Evolutionary conservation across 37 sponge, comb jelly and placozoan genomes (phyloP), one percentile per base, ranked within the genome.

Genomic region (Amphimedon queenslandica): DNA sequence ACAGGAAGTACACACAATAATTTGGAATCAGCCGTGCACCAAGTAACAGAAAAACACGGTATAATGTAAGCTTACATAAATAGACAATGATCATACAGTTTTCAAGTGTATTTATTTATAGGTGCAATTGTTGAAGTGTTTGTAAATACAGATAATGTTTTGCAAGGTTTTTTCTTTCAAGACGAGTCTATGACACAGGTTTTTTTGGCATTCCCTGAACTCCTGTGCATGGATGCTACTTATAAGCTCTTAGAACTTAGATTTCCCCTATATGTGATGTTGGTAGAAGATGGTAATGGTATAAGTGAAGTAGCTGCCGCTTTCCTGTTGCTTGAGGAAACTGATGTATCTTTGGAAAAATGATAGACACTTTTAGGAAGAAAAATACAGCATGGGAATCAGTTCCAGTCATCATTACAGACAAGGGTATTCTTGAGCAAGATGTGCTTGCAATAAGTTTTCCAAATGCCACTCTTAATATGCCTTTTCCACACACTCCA

Each of bases 41-140:
- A n/a, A n/a, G n/a, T 75, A 3, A 40, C 65, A 11, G 47, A 75
- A 2, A 63, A 63, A 60, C 32, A 75, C 63, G 64, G n/a, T n/a
- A n/a, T n/a, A n/a, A n/a, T n/a, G n/a, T n/a, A n/a, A n/a, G n/a
- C n/a, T n/a, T n/a, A n/a, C n/a, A n/a, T n/a, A n/a, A n/a, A n/a
- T n/a, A n/a, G n/a, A n/a, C n/a, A n/a, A n/a, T n/a, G n/a, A n/a
- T n/a, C n/a, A n/a, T n/a, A n/a, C n/a, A n/a, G n/a, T n/a, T 47
- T 47, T 18, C 13, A 8, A 18, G 13, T 47, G 53, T 47, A 47
- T 47, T 47, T 47, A 18, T 47, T 63, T n/a, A n/a, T 63, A 80
- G 80, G 80, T 63, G 72, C 73, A 29, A 33, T 23, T 80, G 80
- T 80, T 20, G 80, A 80, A 33, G 55, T 80, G 2, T 70, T 27